phyloP scores from a whole-genome alignment of 2,113 vertebrate genomes.

The Phaetusa simplex region DNA sequence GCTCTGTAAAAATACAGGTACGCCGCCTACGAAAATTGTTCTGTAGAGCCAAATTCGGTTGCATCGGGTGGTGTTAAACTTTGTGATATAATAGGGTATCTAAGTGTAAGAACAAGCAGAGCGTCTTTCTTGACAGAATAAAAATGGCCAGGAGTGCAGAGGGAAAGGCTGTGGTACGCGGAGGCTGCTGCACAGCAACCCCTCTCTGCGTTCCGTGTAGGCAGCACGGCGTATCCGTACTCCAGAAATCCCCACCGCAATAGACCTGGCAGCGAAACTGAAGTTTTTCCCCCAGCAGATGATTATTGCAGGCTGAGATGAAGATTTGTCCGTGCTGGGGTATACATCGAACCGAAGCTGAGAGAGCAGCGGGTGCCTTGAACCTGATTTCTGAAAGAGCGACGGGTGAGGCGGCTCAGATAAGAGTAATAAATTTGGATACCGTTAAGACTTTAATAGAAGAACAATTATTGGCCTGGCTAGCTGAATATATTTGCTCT shows the following conservation, averaged over 20 bases:
- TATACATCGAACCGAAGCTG: neutral
- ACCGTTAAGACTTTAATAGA: slow-evolving; percentile 51
- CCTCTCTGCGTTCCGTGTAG: neutral
- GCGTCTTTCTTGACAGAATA: neutral
- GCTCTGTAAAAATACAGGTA: neutral
- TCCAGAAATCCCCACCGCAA: neutral
- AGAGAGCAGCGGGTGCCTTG: neutral
- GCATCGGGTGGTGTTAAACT: neutral
- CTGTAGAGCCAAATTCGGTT: neutral
- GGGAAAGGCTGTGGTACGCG: neutral
- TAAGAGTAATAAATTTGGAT: slow-evolving; percentile 41
- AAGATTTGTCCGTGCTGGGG: neutral
- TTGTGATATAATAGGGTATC: neutral
- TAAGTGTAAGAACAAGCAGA: slow-evolving; percentile 1
- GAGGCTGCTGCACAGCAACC: neutral
- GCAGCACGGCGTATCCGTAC: neutral
- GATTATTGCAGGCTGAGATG: neutral
- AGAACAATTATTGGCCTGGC: slow-evolving; percentile 59
- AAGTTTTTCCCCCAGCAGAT: neutral
- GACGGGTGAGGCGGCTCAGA: slow-evolving; percentile 9
- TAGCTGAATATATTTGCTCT: slow-evolving; percentile 26
- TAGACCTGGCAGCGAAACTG: neutral
- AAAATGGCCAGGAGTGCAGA: neutral
- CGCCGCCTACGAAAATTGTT: neutral
- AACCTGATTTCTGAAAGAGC: slow-evolving; percentile 9